Evolutionary conservation across 2,888 invertebrate genomes (phyloP).

Genomic region (Lepidocyrtinus sp.): DNA sequence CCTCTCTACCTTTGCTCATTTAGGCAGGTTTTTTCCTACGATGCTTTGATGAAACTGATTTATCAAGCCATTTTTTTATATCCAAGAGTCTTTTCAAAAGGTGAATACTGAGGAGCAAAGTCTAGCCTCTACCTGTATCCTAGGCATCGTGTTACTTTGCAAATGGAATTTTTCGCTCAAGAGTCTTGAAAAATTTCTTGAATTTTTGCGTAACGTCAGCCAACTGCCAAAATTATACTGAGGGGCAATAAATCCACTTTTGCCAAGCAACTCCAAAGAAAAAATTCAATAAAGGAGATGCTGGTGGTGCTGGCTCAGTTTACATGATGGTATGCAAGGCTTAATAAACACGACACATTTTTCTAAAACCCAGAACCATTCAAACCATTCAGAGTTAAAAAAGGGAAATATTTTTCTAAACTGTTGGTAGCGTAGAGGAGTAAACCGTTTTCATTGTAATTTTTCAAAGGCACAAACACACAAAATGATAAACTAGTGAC

Average conservation of each 20-base stretch:
- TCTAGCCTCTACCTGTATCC: too few relatives aligned
- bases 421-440: too few relatives aligned
- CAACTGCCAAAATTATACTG: conserved; percentile 55
- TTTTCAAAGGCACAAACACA: too few relatives aligned
- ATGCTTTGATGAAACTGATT: conserved; percentile 44
- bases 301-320: background rate
- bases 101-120: too few relatives aligned
- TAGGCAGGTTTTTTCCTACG: conserved; percentile 17
- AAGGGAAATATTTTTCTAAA: too few relatives aligned
- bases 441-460: conserved; percentile 13
- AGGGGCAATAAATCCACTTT: conserved; percentile 52
- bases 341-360: background rate
- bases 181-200: conserved; percentile 36
- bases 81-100: conserved; percentile 45
- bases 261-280: conserved; percentile 3
- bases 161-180: conserved; percentile 53
- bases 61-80: conserved; percentile 42
- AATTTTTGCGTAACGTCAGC: conserved; percentile 59
- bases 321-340: background rate
- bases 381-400: too few relatives aligned
- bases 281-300: background rate
- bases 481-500: conserved; percentile 29
- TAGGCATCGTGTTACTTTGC: too few relatives aligned
- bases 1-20: conserved; percentile 1
- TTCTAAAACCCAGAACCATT: too few relatives aligned